Base-by-base conservation (phyloP, 2,797 vertebrate genomes). In the Danionella dracula region DNA sequence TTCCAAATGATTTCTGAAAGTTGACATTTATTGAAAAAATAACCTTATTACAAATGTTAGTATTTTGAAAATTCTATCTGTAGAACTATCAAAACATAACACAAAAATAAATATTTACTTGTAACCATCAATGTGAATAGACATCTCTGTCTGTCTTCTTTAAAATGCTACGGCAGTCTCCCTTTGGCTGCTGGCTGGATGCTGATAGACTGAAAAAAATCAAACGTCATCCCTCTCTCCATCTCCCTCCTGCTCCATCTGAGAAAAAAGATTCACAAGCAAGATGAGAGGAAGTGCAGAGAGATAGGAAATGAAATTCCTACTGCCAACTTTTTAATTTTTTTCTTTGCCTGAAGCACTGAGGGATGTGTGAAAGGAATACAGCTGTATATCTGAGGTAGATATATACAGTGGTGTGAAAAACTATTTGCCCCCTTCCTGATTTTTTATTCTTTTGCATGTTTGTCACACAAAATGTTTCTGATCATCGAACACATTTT, bases 141-240 rank as follows among this genome's bases (percentile, higher is more conserved):
- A n/a, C 62, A 32, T 23, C 44, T 50, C 45, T 38, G 57, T 46
- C 32, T 54, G 8, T 46, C 44, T 60, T 17, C 19, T 57, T 44
- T 45, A 8, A 55, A 62, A 71, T 63, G 63, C 66, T 55, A 46
- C 60, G n/a, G n/a, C n/a, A 46, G 31, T 42, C 59, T 45, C 27
- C 7, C 10, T 55, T 44, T 72, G 63, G 54, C 51, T 32, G 72
- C 66, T 48, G 54, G 27, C 34, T 57, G 53, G 56, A 64, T 49
- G 42, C 59, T 74, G 70, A 73, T 13, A 17, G 20, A 20, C 16
- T 17, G 13, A 67, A n/a, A 0, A 40, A 45, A 40, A 46, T 49
- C 42, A 68, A 20, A 17, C 20, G 32, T 19, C 48, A 21, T 42
- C 35, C 63, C 51, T 23, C 40, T 40, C 10, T 4, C 42, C 51